Percentiles rank a stretch among this genome's conserved stretches.
Conservation (phyloP, 1,140 invertebrate species). For the Lepidurus packardi region DNA sequence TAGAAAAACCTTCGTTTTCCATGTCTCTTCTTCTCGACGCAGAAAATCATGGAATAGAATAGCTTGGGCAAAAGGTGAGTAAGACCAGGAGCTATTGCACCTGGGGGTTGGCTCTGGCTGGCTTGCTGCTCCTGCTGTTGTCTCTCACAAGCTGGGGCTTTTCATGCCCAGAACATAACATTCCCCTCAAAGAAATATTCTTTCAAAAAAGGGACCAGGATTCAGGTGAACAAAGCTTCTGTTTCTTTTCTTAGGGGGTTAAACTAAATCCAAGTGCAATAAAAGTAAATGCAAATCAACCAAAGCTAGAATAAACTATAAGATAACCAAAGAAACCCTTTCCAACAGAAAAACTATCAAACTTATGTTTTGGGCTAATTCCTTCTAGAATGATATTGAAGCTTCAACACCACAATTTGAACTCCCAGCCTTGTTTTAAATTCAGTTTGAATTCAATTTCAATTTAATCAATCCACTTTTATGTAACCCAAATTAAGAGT, state of each 20-base stretch:
- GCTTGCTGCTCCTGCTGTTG: slow-evolving; percentile 20
- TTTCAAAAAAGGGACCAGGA: not conserved
- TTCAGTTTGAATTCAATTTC: no score
- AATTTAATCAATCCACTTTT: no score
- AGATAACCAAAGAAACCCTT: no score
- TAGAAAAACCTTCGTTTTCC: not conserved
- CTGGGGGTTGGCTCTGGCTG: slow-evolving; percentile 20
- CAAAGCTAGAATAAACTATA: not conserved
- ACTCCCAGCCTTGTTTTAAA: no score
- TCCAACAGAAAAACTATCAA: no score
- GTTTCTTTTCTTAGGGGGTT: not conserved
- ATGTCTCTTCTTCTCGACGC: not conserved
- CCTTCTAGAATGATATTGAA: no score
- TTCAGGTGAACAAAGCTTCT: not conserved
- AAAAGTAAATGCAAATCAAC: not conserved
- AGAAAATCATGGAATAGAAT: not conserved
- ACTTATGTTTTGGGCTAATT: no score
- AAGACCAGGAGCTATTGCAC: slow-evolving; percentile 21
- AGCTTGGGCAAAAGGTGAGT: slow-evolving; percentile 21
- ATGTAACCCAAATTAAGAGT: no score
- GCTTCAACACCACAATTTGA: no score
- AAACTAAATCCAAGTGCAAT: not conserved
- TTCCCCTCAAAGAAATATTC: not conserved
- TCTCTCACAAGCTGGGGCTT: slow-evolving; percentile 4
- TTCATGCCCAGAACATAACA: not conserved